phyloP scores from a whole-genome alignment of 2,797 vertebrate species.

The Schizothorax lantsangensis region DNA sequence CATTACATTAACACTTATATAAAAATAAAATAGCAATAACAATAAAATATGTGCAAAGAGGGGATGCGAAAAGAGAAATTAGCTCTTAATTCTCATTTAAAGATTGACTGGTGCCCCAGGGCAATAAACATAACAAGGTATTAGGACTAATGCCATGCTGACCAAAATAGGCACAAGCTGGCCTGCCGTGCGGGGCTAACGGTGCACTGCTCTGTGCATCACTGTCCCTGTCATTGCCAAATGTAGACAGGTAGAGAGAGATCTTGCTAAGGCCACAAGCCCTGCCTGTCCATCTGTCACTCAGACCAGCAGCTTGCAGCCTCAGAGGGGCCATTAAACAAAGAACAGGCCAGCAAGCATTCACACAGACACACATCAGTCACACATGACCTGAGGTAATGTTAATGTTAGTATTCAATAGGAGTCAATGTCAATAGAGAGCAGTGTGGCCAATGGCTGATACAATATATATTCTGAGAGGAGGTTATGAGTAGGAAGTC shows the following conservation, averaged over 20 bases:
- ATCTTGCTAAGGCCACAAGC: slow-evolving; percentile 42
- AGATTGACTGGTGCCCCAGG: slow-evolving; percentile 37
- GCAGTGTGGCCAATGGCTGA: neutral
- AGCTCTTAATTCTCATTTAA: slow-evolving; percentile 45
- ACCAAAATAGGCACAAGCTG: slow-evolving; percentile 56
- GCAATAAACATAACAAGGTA: slow-evolving; percentile 62
- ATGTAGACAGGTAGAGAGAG: slow-evolving; percentile 60
- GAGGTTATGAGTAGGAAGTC: neutral
- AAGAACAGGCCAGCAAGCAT: neutral
- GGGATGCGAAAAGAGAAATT: slow-evolving; percentile 30
- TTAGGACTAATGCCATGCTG: slow-evolving; percentile 56
- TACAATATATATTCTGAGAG: neutral
- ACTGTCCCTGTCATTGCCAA: slow-evolving; percentile 46
- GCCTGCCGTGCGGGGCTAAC: slow-evolving; percentile 30
- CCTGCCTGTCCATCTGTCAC: slow-evolving; percentile 57
- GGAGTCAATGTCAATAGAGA: neutral
- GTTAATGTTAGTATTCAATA: neutral
- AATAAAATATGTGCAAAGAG: neutral
- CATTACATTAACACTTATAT: neutral
- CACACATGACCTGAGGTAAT: neutral
- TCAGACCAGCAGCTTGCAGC: slow-evolving; percentile 32
- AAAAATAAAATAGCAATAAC: slow-evolving; percentile 9
- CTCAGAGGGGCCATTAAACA: slow-evolving; percentile 33
- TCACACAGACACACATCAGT: neutral
- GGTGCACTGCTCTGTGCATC: neutral